Percentiles rank a stretch among this genome's conserved stretches.
Evolutionary conservation across 2,113 vertebrate species (phyloP).

Genomic region (Stigmatopora argus): DNA sequence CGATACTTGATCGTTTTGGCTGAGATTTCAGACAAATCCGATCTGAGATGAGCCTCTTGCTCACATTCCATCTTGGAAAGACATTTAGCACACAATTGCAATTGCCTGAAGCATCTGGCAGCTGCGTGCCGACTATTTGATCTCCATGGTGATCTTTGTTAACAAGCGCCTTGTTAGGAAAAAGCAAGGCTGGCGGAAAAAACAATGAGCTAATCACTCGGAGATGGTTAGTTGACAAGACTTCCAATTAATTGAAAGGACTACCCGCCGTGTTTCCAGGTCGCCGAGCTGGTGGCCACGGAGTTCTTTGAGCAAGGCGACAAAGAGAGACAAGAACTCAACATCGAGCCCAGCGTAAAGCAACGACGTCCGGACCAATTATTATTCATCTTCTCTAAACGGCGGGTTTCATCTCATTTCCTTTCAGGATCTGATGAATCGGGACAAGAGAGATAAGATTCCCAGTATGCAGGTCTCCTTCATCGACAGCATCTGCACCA

Average conservation of each 20-base stretch:
- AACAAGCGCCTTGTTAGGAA: slow-evolving; percentile 30
- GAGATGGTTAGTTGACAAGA: neutral
- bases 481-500: slow-evolving; percentile 91
- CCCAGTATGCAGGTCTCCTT: slow-evolving; percentile 99
- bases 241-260: neutral
- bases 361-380: neutral
- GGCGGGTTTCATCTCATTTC: neutral
- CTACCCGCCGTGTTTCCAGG: slow-evolving; percentile 59
- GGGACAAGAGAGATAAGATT: slow-evolving; percentile 96
- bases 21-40: neutral
- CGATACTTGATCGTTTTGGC: neutral
- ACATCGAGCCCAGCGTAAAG: slow-evolving; percentile 94
- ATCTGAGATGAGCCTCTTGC: neutral
- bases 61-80: neutral
- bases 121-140: slow-evolving; percentile 6
- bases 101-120: neutral
- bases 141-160: slow-evolving; percentile 22
- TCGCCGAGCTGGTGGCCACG: slow-evolving; percentile 90
- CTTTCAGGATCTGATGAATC: slow-evolving; percentile 92
- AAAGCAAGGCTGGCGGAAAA: slow-evolving; percentile 5
- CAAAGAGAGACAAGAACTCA: slow-evolving; percentile 89
- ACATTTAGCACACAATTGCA: neutral
- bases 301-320: slow-evolving; percentile 99
- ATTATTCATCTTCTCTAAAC: neutral
- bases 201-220: neutral